These are phyloP conservation scores for Thamnophis sirtalis DNA, from an alignment of 2,113 vertebrate genomes.

Conservation along the genomic window DNA sequence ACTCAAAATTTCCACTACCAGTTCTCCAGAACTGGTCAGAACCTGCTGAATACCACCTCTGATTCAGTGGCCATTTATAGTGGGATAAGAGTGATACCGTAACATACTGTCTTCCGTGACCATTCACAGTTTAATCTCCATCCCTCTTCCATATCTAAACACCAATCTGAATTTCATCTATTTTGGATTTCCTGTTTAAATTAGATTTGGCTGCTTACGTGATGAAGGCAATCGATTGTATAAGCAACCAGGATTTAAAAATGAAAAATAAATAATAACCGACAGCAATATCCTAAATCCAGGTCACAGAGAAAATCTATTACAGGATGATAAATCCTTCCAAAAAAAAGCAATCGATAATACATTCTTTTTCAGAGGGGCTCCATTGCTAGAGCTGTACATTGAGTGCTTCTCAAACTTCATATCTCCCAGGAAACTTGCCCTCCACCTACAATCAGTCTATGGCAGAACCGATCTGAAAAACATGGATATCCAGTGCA, in stretches of 20 bases:
- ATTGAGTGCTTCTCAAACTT: background rate
- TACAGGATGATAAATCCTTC: conserved; percentile 35
- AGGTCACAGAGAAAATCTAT: conserved; percentile 39
- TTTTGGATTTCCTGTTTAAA: conserved; percentile 28
- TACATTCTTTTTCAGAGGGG: background rate
- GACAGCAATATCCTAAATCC: conserved; percentile 34
- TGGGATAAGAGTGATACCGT: conserved; percentile 37
- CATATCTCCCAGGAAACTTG: conserved; percentile 29
- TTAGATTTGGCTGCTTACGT: conserved; percentile 39
- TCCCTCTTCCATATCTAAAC: conserved; percentile 27
- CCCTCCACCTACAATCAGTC: background rate
- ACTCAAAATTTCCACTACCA: too few species aligned
- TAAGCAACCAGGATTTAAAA: conserved; percentile 43
- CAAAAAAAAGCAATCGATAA: conserved; percentile 38
- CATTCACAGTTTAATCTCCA: conserved; percentile 34
- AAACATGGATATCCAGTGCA: background rate
- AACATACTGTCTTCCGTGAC: conserved; percentile 32
- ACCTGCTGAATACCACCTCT: too few species aligned
- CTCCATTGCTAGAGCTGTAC: conserved; percentile 35
- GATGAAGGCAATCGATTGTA: conserved; percentile 49
- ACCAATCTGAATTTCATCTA: conserved; percentile 48
- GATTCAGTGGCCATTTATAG: conserved; percentile 41
- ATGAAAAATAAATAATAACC: conserved; percentile 32
- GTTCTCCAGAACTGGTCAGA: too few species aligned
- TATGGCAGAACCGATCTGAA: background rate